Evolutionary conservation across 2,113 vertebrate species (phyloP), one percentile per base, ranked within the genome.

Genomic region (Perca schrenkii): DNA sequence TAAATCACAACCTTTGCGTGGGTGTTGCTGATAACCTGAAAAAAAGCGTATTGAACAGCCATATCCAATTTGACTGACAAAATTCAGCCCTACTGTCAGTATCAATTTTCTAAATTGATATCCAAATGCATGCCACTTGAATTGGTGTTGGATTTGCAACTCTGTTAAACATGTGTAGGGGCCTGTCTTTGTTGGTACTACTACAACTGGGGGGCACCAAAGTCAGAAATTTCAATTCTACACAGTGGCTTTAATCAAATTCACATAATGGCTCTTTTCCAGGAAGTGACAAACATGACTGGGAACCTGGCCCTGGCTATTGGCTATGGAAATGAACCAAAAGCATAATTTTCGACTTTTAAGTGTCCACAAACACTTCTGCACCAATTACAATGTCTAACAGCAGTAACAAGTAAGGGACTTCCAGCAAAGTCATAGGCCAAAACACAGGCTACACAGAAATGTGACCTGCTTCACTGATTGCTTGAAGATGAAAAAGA

Each of bases 401-500:
- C 2, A 40, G 49, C 52, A 53, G 3, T 36, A 43, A 46, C 12
- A 47, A n/a, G 11, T 63, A 40, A 16, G 21, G 14, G 16, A 75
- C 13, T 3, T 50, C 1, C 1, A 70, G 43, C 6, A 63, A 22
- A 74, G 10, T 21, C 21, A 7, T 0, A 69, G 21, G 15, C 10
- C 17, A 56, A 77, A 57, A 67, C 31, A 49, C 6, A 36, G 56
- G 21, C 36, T 36, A 28, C 16, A 25, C 17, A 60, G 53, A 66
- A 67, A 63, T n/a, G 31, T 19, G 22, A 36, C 15, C 52, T 8
- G 50, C 31, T 79, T 21, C 52, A 60, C 1, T 21, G 36, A 63
- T 12, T 21, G 49, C 40, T 47, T 64, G 22, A 62, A 61, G 65
- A 64, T 80, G 31, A 22, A 50, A 74, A 70, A 52, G 52, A 88